Conservation (phyloP, 2,888 invertebrate species). For the Myathropa florea region DNA sequence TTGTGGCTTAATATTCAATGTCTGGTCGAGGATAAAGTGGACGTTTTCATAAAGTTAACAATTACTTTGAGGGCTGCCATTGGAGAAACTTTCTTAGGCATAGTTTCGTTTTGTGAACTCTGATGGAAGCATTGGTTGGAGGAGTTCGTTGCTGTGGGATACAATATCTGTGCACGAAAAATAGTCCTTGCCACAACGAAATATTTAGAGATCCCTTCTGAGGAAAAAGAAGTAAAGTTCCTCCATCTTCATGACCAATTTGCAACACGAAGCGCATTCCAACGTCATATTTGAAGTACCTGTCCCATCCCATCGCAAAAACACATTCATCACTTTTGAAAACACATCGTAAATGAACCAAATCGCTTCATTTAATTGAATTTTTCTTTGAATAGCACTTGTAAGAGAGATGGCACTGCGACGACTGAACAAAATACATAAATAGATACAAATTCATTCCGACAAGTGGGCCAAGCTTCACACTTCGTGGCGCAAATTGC, state of each 20-base stretch:
- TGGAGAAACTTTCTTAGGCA: background rate
- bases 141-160: background rate
- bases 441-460: slow-evolving; percentile 2
- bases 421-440: background rate
- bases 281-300: no score
- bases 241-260: background rate
- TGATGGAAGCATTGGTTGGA: background rate
- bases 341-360: background rate
- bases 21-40: background rate
- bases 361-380: background rate
- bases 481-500: background rate
- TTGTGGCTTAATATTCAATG: background rate
- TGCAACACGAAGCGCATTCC: background rate
- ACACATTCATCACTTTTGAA: background rate
- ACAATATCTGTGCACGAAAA: no score
- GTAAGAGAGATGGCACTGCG: background rate
- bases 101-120: background rate
- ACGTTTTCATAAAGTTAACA: background rate
- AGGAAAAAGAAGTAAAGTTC: no score
- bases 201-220: no score
- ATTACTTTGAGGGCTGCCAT: background rate
- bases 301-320: background rate
- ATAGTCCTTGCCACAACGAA: no score
- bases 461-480: slow-evolving; percentile 2
- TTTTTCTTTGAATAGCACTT: background rate